Conservation (phyloP, 2,888 invertebrate species). For the Cordylochernes scorpioides region DNA sequence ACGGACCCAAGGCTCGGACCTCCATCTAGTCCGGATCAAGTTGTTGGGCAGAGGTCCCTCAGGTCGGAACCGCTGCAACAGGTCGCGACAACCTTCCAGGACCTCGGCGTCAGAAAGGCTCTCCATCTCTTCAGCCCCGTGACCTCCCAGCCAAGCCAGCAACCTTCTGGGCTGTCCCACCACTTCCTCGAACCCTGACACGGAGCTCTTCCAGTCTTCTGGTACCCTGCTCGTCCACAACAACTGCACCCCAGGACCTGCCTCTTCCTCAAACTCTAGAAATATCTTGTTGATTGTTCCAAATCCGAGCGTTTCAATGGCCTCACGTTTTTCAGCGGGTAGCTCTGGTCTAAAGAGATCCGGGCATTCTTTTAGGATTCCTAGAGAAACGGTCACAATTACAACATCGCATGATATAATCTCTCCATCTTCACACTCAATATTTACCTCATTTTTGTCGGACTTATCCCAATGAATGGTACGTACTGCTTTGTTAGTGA, state of each 20-base stretch:
- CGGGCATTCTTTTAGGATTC: too few species aligned
- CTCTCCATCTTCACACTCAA: too few species aligned
- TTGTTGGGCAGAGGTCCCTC: constrained; percentile 25
- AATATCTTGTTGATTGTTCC: constrained; percentile 38
- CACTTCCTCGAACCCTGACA: constrained; percentile 36
- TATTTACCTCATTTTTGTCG: too few species aligned
- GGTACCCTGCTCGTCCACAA: constrained; percentile 23
- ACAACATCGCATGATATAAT: too few species aligned
- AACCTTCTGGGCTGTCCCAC: constrained; percentile 28
- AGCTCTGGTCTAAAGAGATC: constrained; percentile 18
- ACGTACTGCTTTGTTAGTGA: too few species aligned
- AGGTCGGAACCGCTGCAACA: constrained; percentile 28
- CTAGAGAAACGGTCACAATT: too few species aligned
- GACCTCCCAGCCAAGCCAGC: constrained; percentile 36
- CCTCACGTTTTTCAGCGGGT: constrained; percentile 20
- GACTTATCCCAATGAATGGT: too few species aligned
- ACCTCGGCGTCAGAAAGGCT: constrained; percentile 26
- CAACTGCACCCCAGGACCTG: constrained; percentile 29
- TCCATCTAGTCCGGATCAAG: constrained; percentile 30
- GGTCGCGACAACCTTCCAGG: constrained; percentile 26
- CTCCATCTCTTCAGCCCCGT: constrained; percentile 32
- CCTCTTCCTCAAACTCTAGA: constrained; percentile 29
- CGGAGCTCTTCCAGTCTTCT: constrained; percentile 17
- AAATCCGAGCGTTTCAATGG: constrained; percentile 33
- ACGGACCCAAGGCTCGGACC: constrained; percentile 27